Conservation (phyloP, 1,140 invertebrate species). For the Tribolium castaneum region DNA sequence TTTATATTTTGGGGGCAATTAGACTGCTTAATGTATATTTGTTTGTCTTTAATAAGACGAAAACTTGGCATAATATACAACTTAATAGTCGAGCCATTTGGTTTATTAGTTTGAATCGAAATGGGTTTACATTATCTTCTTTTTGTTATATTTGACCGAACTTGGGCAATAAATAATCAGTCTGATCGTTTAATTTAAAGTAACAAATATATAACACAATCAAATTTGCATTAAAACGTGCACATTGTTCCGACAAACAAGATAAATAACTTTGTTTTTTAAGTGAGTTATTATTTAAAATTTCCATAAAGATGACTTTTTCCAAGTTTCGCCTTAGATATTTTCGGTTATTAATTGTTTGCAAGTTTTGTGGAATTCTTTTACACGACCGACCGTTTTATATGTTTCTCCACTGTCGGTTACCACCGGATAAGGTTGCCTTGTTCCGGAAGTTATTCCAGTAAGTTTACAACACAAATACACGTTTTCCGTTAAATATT, state of each 20-base stretch:
- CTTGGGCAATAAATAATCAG: conserved; percentile 16
- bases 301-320: not conserved
- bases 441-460: not conserved
- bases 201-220: conserved; percentile 24
- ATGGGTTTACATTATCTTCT: not conserved
- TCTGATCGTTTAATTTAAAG: conserved; percentile 3
- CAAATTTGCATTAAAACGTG: conserved; percentile 13
- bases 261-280: conserved; percentile 17
- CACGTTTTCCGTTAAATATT: conserved; percentile 9
- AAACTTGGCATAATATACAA: no score
- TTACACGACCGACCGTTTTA: not conserved
- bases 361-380: not conserved
- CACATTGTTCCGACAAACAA: conserved; percentile 11
- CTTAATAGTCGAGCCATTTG: not conserved
- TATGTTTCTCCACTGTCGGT: not conserved
- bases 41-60: no score
- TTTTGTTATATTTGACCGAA: conserved; percentile 2
- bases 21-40: no score
- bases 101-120: conserved; percentile 8
- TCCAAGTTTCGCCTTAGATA: not conserved
- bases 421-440: conserved; percentile 3
- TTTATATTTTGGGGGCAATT: no score
- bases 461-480: conserved; percentile 11
- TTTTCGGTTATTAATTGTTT: not conserved
- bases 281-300: not conserved